Conservation (phyloP, 1,140 invertebrate species). For the Holotrichia oblita region DNA sequence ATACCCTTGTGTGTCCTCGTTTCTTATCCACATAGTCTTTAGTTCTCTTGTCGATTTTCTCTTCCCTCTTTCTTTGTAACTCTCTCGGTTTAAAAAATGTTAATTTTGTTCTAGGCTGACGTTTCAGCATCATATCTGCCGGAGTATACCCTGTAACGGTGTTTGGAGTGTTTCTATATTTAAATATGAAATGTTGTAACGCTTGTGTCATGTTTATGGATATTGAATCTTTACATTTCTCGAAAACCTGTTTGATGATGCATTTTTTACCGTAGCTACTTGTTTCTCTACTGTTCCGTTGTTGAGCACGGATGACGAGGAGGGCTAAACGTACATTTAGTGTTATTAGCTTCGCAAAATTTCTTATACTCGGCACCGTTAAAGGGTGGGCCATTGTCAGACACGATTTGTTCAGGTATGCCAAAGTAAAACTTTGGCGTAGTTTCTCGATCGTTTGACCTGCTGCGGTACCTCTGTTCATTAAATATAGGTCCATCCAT, state of each 20-base stretch:
- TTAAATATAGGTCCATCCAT: constrained; percentile 37
- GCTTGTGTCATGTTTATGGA: too few relatives aligned
- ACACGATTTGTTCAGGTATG: neutral
- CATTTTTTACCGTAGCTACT: too few relatives aligned
- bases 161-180: constrained; percentile 3
- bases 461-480: constrained; percentile 21
- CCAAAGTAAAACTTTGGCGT: constrained; percentile 16
- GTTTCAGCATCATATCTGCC: neutral
- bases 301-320: too few relatives aligned
- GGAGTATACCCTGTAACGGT: neutral
- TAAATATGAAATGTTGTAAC: neutral
- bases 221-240: too few relatives aligned
- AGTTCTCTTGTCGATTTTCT: neutral
- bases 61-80: neutral
- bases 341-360: too few relatives aligned
- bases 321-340: too few relatives aligned
- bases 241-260: too few relatives aligned
- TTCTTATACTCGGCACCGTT: too few relatives aligned
- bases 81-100: neutral
- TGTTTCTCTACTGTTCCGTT: too few relatives aligned
- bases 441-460: neutral
- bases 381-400: constrained; percentile 35
- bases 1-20: neutral
- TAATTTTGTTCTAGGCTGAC: neutral
- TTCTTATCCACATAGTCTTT: neutral